Evolutionary conservation across 2,888 invertebrate genomes (phyloP).

Genomic region (Lasioglossum malachurum): DNA sequence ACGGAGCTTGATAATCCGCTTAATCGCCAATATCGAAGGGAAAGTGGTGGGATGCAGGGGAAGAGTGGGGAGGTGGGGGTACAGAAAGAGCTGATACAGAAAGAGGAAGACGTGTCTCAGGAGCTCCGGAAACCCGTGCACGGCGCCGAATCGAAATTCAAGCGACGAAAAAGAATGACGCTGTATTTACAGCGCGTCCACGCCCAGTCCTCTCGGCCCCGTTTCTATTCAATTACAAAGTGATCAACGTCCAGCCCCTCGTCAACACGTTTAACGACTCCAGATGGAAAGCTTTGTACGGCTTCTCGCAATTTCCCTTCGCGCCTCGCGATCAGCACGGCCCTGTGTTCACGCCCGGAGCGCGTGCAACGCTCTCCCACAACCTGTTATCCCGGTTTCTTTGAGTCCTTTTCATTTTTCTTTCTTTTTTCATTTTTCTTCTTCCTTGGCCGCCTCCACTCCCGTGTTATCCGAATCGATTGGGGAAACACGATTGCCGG

Average conservation of each 20-base stretch:
- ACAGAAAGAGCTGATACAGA: neutral
- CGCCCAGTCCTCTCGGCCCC: slow-evolving; percentile 37
- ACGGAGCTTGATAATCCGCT: slow-evolving; percentile 55
- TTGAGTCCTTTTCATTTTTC: neutral
- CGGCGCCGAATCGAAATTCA: slow-evolving; percentile 69
- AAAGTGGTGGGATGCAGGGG: neutral
- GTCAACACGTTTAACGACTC: slow-evolving; percentile 76
- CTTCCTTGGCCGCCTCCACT: neutral
- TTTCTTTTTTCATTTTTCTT: neutral
- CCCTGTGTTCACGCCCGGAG: neutral
- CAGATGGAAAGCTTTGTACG: slow-evolving; percentile 75
- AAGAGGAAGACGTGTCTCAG: neutral
- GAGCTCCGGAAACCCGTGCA: neutral
- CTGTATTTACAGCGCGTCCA: slow-evolving; percentile 25
- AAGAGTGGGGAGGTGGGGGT: neutral
- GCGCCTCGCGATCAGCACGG: neutral
- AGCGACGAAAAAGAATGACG: slow-evolving; percentile 65
- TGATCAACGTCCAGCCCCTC: slow-evolving; percentile 76
- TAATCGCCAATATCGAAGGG: slow-evolving; percentile 59
- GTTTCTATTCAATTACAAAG: slow-evolving; percentile 80
- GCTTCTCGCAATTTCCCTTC: slow-evolving; percentile 62
- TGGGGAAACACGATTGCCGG: neutral
- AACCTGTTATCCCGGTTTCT: slow-evolving; percentile 35
- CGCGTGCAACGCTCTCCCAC: neutral
- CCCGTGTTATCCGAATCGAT: slow-evolving; percentile 11